Evolutionary conservation across 2,113 vertebrate genomes (phyloP).

Genomic region (Nannospalax galili): DNA sequence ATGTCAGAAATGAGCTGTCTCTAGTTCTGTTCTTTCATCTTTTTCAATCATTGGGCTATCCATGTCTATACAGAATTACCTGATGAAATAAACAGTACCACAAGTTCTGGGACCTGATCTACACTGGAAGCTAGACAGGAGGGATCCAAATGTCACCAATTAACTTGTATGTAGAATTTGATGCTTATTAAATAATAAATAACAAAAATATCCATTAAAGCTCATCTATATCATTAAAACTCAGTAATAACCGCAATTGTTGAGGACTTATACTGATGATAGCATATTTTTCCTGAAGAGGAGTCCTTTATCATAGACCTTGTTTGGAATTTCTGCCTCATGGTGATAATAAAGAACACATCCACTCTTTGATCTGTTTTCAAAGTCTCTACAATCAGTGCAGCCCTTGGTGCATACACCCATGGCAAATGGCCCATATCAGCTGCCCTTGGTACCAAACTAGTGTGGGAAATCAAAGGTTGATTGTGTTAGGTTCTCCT

Average conservation of each 20-base stretch:
- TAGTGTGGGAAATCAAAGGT: background rate
- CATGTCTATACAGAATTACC: background rate
- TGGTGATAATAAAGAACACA: slow-evolving; percentile 9
- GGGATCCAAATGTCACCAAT: background rate
- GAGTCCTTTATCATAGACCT: slow-evolving; percentile 14
- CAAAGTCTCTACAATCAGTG: background rate
- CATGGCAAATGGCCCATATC: background rate
- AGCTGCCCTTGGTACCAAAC: background rate
- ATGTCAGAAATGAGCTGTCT: background rate
- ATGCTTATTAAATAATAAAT: slow-evolving; percentile 6
- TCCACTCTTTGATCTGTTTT: background rate
- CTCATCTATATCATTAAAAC: slow-evolving; percentile 1
- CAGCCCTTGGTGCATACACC: background rate
- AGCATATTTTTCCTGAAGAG: background rate
- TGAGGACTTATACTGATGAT: background rate
- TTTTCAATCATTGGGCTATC: background rate
- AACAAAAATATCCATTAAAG: slow-evolving; percentile 25
- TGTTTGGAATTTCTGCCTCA: slow-evolving; percentile 37
- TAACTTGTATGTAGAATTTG: background rate
- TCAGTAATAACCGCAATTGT: slow-evolving; percentile 10
- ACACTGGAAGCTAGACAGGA: background rate
- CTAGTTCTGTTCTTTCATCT: background rate
- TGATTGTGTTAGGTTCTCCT: background rate
- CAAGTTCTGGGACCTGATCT: background rate
- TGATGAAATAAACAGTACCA: background rate